Percentiles rank a stretch among this genome's conserved stretches.
Evolutionary conservation across 2,888 invertebrate genomes (phyloP).

Genomic region (Drosophila falleni): DNA sequence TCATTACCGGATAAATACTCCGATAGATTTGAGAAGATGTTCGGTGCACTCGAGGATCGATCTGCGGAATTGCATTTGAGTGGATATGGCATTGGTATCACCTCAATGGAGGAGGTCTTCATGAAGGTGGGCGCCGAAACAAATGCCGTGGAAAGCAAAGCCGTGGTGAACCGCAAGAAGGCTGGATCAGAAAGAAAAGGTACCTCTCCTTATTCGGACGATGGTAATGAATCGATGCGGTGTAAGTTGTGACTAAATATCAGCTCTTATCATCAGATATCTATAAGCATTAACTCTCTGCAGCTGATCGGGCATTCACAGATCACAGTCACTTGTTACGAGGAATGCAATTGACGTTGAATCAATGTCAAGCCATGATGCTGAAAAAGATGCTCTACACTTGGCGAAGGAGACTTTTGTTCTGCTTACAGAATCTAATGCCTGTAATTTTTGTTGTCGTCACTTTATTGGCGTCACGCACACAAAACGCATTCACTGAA

Average conservation of each 20-base stretch:
- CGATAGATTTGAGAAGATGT: conserved; percentile 88
- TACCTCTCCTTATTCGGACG: conserved; percentile 10
- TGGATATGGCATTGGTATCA: conserved; percentile 93
- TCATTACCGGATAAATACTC: conserved; percentile 88
- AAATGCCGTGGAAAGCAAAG: conserved; percentile 19
- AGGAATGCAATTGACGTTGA: conserved; percentile 85
- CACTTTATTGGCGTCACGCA: conserved; percentile 88
- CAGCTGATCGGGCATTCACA: conserved; percentile 80
- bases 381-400: conserved; percentile 89
- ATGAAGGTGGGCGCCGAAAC: conserved; percentile 89
- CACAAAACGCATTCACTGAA: conserved; percentile 84
- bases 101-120: conserved; percentile 96
- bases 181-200: conserved; percentile 22
- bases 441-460: conserved; percentile 89
- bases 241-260: conserved; percentile 71
- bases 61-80: conserved; percentile 88
- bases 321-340: conserved; percentile 65
- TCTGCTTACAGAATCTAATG: conserved; percentile 89
- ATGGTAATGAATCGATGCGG: conserved; percentile 77
- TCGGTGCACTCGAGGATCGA: conserved; percentile 89
- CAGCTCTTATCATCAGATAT: conserved; percentile 1
- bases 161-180: conserved; percentile 44
- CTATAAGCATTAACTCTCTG: conserved; percentile 46
- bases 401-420: conserved; percentile 89
- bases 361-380: conserved; percentile 89